Base-by-base conservation (phyloP, 2,888 invertebrate species). In the Netelia melanura region DNA sequence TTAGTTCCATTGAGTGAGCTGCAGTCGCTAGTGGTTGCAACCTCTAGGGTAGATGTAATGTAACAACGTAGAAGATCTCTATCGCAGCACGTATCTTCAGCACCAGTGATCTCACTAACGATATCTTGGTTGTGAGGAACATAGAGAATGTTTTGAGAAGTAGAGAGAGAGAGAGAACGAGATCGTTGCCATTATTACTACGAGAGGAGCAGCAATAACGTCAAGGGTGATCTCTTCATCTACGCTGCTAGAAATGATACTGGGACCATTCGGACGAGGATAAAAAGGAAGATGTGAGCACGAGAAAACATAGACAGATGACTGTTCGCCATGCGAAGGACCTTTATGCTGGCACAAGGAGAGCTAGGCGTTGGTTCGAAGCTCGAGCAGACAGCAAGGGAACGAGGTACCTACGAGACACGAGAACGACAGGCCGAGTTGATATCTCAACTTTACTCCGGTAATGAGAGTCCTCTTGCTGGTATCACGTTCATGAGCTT, bases 371-470 rank as follows among this genome's bases (percentile, higher is more conserved):
- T 52, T 21, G 10, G 71, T 65, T 64, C 38, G 64, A 48, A 64
- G 43, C 65, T 54, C 44, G 62, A 44, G 54, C 64, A 82, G 85
- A 80, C 78, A 83, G 62, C 48, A 30, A 43, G 68, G 65, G 65
- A 85, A 86, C 67, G 79, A 82, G 58, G 38, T 75, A 76, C 70
- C 62, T 76, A 30, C 38, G 48, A 64, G 30, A 71, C 38, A 61
- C 8, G 77, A 71, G 38, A 77, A 79, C 76, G 72, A 79, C 58
- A 56, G 17, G 48, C 23, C 56, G 70, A 81, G 82, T 80, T 44
- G 74, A 78, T 77, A 82, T 75, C 84, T 81, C 75, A 81, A 17
- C 62, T 61, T 81, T 81, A 72, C 78, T 43, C 67, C 14, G 56
- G 25, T 30, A 61, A 72, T 44, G 38, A 70, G 56, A 75, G 76